Conservation (phyloP, 2,888 invertebrate genomes). For the Oscheius sp. region DNA sequence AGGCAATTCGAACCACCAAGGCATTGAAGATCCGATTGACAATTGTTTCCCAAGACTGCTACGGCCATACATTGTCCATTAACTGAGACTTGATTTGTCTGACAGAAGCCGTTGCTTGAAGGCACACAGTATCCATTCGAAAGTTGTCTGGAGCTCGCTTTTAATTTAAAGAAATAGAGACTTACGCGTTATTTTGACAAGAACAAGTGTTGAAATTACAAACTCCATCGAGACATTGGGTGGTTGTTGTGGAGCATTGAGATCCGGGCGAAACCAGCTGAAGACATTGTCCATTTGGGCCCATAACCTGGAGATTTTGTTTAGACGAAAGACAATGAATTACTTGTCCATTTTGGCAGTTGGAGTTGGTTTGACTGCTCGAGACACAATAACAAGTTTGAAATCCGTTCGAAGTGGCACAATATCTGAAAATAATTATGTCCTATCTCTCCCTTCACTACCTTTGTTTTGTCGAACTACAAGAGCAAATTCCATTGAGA, state of each 20-base stretch:
- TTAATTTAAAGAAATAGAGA: not conserved
- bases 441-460: not conserved
- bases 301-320: not conserved
- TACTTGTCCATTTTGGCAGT: not conserved
- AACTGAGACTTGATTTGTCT: not conserved
- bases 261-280: not conserved
- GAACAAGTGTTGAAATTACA: not conserved
- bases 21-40: slow-evolving; percentile 18
- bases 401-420: not conserved
- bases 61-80: not conserved
- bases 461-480: not conserved
- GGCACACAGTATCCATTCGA: slow-evolving; percentile 48
- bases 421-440: not conserved
- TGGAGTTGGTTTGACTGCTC: not conserved
- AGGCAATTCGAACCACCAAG: slow-evolving; percentile 15
- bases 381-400: slow-evolving; percentile 10
- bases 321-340: not conserved
- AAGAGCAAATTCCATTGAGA: not conserved
- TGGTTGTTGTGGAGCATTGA: not conserved
- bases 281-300: not conserved
- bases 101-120: slow-evolving; percentile 18
- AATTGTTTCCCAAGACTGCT: not conserved
- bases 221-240: not conserved
- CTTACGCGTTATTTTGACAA: slow-evolving; percentile 23
- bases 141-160: slow-evolving; percentile 31